phyloP scores from a whole-genome alignment of 2,888 invertebrate species.

The Hedychridium roseum region DNA sequence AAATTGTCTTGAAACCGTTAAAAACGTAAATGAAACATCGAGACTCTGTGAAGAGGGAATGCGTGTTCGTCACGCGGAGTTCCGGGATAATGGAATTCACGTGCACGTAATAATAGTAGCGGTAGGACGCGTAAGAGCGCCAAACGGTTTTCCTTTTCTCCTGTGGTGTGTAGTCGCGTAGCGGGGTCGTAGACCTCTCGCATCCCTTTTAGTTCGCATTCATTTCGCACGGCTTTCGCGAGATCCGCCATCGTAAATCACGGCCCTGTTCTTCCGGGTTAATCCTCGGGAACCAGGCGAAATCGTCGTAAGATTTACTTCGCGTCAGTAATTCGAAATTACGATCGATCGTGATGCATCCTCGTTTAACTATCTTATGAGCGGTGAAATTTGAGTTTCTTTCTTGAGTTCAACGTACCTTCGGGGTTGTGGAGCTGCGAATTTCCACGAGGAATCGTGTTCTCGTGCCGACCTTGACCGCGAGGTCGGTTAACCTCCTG shows the following conservation, averaged over 20 bases:
- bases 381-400: neutral
- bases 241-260: conserved; percentile 34
- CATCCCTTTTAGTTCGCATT: conserved; percentile 29
- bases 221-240: conserved; percentile 20
- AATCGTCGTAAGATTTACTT: too few relatives aligned
- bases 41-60: too few relatives aligned
- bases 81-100: conserved; percentile 26
- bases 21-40: too few relatives aligned
- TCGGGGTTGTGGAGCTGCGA: conserved; percentile 78
- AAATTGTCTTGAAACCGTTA: too few relatives aligned
- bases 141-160: conserved; percentile 33
- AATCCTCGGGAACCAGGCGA: too few relatives aligned
- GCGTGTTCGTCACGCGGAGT: conserved; percentile 27
- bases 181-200: conserved; percentile 41
- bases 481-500: conserved; percentile 83
- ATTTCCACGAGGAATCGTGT: conserved; percentile 87
- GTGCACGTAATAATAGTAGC: conserved; percentile 42
- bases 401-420: conserved; percentile 66
- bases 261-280: conserved; percentile 36
- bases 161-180: conserved; percentile 22
- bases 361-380: neutral
- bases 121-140: conserved; percentile 36
- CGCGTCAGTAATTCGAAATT: neutral
- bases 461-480: conserved; percentile 89
- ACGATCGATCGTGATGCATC: too few relatives aligned